Base-by-base conservation (phyloP, 2,113 vertebrate genomes). In the Corvus moneduloides region DNA sequence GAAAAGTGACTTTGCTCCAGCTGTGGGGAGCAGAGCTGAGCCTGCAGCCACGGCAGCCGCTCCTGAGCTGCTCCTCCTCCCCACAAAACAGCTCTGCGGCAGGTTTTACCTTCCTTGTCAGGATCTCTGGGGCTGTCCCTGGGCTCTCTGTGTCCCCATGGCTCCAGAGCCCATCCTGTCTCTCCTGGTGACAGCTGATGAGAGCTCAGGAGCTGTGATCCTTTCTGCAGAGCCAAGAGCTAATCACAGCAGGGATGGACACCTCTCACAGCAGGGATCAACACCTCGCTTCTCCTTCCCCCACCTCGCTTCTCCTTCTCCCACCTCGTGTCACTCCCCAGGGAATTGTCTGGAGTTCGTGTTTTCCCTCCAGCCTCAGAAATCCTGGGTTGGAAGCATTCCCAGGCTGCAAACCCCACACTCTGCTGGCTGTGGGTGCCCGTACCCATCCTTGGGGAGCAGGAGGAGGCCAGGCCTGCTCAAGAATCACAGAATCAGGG, bases 31-130 rank as follows among this genome's bases (percentile, higher is more conserved):
- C 54, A 33, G 71, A 28, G 67, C 77, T 39, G 86, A 56, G 84
- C 14, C 26, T 13, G 2, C 35, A 66, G 64, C 79, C 4, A 0
- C 0, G 12, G 67, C 35, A 33, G 14, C 28, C 11, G 2, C 56
- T 35, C 72, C 23, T 11, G 30, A 15, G 71, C 88, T 64, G 48
- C 71, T 79, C 35, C 63, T 39, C 21, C 46, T 46, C 48, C 16
- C n/a, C 32, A 2, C 1, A 1, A 7, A 67, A 24, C 16, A 37
- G 33, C 48, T 68, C 28, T 33, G 27, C 61, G 32, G 54, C 16
- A 13, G 62, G 11, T 19, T 27, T 41, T 10, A 6, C 62, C 26
- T 28, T 13, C 78, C 79, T 27, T 10, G 20, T 13, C 33, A 1
- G 33, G 3, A 14, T 2, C 49, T 58, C 77, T 26, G 77, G 56